Base-by-base conservation (phyloP, 1,140 invertebrate genomes). In the Berghia stephanieae region DNA sequence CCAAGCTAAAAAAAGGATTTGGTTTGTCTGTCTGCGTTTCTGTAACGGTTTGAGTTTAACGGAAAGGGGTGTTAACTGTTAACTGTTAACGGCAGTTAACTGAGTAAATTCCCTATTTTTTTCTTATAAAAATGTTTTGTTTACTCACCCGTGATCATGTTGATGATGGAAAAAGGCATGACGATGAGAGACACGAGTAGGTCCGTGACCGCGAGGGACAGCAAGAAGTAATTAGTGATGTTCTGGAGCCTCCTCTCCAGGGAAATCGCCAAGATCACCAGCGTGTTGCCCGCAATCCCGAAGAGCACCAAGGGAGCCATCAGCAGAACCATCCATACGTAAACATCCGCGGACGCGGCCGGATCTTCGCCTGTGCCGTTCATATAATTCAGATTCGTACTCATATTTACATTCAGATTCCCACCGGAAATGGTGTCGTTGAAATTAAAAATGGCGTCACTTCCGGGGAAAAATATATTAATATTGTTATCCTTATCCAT, bases 241-340 rank as follows among this genome's bases (percentile, higher is more conserved):
- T 96, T 93, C 84, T 97, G 93, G 76, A 99, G 91, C 13, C 95
- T 95, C 57, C 96, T 92, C 90, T 98, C 96, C 55, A 96, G 97
- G 89, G 96, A 97, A 83, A 99, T 98, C 44, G 97, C 97, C 83
- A 98, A 93, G 89, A 96, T 98, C 63, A 98, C 96, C 79, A 99
- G 91, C 44, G 98, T 93, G 90, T 99, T 99, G 31, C 97, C 97
- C n/a, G 95, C 95, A 63, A 87, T 79, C 57, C 87, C 87, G 77
- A 86, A 87, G n/a, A 88, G 66, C 55, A 87, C 86, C 24, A 88
- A 77, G 1, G 85, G 84, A 10, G 83, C 80, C 75, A 86, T 77
- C 21, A 85, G 43, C 13, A 88, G 75, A n/a, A 86, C 81, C 21
- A 71, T 78, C 87, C 87, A 88, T 63, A 85, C 85, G 42, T 82